Percentiles rank a stretch among this genome's conserved stretches.
These are phyloP conservation scores for Onychostoma macrolepis DNA, from an alignment of 2,113 vertebrate species.

Conservation along the genomic window DNA sequence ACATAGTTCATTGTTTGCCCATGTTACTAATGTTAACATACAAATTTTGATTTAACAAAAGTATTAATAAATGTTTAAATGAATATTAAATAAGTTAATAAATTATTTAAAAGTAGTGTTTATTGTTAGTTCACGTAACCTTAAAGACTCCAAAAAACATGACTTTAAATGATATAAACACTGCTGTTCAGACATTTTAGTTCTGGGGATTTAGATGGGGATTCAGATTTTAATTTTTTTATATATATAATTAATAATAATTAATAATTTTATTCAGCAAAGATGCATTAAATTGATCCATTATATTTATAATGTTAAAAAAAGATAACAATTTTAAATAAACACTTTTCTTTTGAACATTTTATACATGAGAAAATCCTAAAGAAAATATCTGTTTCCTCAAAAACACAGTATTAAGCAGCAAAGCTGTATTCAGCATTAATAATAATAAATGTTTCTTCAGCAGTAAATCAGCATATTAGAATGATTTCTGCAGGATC, in stretches of 20 bases:
- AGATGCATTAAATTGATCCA: not conserved
- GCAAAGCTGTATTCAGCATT: too few species aligned
- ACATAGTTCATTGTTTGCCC: not conserved
- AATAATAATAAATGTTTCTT: not conserved
- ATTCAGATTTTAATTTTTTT: too few species aligned
- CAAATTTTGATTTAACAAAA: not conserved
- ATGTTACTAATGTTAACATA: not conserved
- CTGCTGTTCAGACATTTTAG: too few species aligned
- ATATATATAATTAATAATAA: too few species aligned
- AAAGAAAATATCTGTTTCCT: too few species aligned
- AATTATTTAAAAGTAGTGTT: not conserved
- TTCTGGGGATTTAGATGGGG: too few species aligned
- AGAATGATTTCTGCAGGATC: not conserved
- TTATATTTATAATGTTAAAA: not conserved
- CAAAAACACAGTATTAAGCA: too few species aligned
- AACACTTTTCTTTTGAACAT: too few species aligned
- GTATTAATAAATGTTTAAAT: not conserved
- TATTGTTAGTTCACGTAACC: not conserved
- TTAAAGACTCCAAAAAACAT: not conserved
- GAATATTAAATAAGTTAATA: not conserved
- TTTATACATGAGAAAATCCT: too few species aligned
- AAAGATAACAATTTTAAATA: not conserved
- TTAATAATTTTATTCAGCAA: not conserved
- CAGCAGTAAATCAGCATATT: not conserved
- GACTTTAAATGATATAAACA: too few species aligned